phyloP scores from a whole-genome alignment of 2,888 invertebrate species.

The Drosophila trichaetosa region DNA sequence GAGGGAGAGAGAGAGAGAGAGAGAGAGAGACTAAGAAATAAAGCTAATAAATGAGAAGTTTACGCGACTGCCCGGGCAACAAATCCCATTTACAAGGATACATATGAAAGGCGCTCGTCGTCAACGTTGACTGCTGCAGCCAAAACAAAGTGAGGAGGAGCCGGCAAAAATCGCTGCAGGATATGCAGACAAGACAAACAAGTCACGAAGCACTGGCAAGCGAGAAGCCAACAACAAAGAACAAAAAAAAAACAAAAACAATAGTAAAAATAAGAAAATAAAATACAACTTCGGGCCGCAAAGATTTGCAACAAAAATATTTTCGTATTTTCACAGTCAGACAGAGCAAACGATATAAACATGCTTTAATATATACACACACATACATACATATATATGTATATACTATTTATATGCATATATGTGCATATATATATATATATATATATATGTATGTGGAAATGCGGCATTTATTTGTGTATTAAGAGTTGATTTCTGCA shows the following conservation, averaged over 20 bases:
- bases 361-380: slow-evolving; percentile 4
- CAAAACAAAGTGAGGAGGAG: slow-evolving; percentile 17
- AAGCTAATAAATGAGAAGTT: slow-evolving; percentile 79
- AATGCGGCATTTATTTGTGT: slow-evolving; percentile 75
- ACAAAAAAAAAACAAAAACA: slow-evolving; percentile 18
- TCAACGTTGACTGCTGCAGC: slow-evolving; percentile 43
- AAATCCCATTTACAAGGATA: slow-evolving; percentile 74
- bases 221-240: slow-evolving; percentile 31
- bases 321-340: slow-evolving; percentile 50
- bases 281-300: slow-evolving; percentile 63
- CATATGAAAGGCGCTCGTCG: slow-evolving; percentile 24
- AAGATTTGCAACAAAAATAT: slow-evolving; percentile 79
- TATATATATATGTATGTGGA: slow-evolving; percentile 30
- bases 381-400: slow-evolving; percentile 17
- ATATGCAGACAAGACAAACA: slow-evolving; percentile 80
- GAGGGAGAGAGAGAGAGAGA: background rate
- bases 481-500: slow-evolving; percentile 73
- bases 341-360: slow-evolving; percentile 44
- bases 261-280: slow-evolving; percentile 10
- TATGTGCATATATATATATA: slow-evolving; percentile 9
- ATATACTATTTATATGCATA: background rate
- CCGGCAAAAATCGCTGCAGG: slow-evolving; percentile 70
- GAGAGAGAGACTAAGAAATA: slow-evolving; percentile 25
- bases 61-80: slow-evolving; percentile 68
- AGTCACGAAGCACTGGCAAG: slow-evolving; percentile 64